phyloP scores from a whole-genome alignment of 2,888 invertebrate genomes.

The Ophion obscuratus region DNA sequence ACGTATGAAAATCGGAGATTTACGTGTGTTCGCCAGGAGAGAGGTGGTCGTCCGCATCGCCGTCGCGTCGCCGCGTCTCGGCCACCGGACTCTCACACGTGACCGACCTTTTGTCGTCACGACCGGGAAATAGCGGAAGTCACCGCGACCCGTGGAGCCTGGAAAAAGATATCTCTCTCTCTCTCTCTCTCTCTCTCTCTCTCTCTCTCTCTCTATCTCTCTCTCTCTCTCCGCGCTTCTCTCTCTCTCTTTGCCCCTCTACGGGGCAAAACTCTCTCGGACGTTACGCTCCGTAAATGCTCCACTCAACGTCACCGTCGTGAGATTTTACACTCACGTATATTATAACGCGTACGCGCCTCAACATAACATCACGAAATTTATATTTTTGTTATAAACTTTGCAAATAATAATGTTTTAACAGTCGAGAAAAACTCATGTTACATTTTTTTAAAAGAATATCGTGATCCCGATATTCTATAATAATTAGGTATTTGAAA shows the following conservation, averaged over 20 bases:
- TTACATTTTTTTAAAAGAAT: too few species aligned
- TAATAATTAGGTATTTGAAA: too few species aligned
- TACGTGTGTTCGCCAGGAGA: slow-evolving; percentile 30
- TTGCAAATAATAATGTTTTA: too few species aligned
- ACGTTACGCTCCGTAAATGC: slow-evolving; percentile 65
- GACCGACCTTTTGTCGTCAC: slow-evolving; percentile 61
- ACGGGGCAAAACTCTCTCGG: slow-evolving; percentile 53
- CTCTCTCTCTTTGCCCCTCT: background rate
- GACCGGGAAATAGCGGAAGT: slow-evolving; percentile 65
- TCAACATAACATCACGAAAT: background rate
- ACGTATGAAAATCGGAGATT: slow-evolving; percentile 45
- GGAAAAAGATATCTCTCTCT: slow-evolving; percentile 55
- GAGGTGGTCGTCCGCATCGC: slow-evolving; percentile 51
- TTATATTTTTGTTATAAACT: background rate
- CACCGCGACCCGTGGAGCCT: slow-evolving; percentile 65
- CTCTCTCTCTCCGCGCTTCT: background rate
- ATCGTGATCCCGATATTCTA: too few species aligned
- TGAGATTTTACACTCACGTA: slow-evolving; percentile 31
- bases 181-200: background rate
- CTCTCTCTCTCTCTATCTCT: background rate
- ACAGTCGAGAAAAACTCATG: too few species aligned
- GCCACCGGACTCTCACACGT: slow-evolving; percentile 48
- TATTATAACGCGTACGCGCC: background rate
- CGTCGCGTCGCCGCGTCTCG: slow-evolving; percentile 43
- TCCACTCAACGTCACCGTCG: slow-evolving; percentile 42